These are phyloP conservation scores for Orchesella cincta DNA, from an alignment of 1,140 invertebrate species.

Conservation along the genomic window DNA sequence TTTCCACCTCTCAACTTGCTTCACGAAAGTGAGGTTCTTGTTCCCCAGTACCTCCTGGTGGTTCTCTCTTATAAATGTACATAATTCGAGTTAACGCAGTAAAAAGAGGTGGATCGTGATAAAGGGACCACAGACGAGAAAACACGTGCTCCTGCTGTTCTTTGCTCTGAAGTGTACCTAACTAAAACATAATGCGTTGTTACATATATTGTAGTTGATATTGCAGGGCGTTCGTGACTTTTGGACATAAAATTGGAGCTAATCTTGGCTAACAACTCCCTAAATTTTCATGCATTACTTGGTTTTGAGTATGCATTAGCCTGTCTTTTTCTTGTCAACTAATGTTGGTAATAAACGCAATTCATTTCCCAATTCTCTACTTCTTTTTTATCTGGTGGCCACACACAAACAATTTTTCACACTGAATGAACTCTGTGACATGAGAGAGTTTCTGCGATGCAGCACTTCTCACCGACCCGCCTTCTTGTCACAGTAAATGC, in stretches of 20 bases:
- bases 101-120: not conserved
- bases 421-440: conserved; percentile 12
- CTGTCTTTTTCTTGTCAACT: not conserved
- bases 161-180: not conserved
- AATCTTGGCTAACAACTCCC: not conserved
- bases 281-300: not conserved
- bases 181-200: not conserved
- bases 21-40: not conserved
- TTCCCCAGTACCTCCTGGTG: not conserved
- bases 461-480: too few species aligned
- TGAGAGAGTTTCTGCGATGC: too few species aligned
- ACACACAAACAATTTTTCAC: not conserved
- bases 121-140: not conserved
- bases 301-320: not conserved
- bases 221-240: not conserved
- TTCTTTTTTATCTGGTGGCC: not conserved
- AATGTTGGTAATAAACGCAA: not conserved
- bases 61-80: not conserved
- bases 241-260: conserved; percentile 3
- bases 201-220: too few species aligned
- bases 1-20: too few species aligned
- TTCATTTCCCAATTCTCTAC: not conserved
- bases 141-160: conserved; percentile 4
- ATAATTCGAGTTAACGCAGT: not conserved
- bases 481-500: too few species aligned